Evolutionary conservation across 2,888 invertebrate species (phyloP), one percentile per base, ranked within the genome.

Genomic region (Drosophila anceps): DNA sequence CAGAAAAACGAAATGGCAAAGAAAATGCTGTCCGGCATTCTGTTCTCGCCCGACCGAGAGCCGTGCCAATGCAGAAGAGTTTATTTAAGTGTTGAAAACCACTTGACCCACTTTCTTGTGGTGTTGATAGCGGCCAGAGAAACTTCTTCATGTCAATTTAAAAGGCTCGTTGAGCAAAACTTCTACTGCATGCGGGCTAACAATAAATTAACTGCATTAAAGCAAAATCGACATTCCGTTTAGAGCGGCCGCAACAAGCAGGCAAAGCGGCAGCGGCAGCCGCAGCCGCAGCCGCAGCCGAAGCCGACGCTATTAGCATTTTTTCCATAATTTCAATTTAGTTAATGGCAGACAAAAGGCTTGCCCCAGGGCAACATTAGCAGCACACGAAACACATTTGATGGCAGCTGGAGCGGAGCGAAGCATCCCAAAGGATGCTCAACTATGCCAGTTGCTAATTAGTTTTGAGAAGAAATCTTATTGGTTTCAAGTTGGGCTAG

Each of bases 81-180:
- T 80, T 76, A 82, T 72, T 79, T 76, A 84, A 87, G 86, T 85
- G 86, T 81, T 79, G 81, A 82, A 90, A 90, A 89, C 84, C 80
- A 90, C 91, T 90, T 90, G 91, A 90, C 89, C 90, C 78, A 90
- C 77, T 82, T 83, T 58, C 46, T 33, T 46, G 70, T 67, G 68
- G 70, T 84, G 85, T 73, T 79, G 85, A 88, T 79, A 69, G 69
- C 82, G 66, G 75, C 62, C 66, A 53, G 64, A 43, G 51, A 59
- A 79, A 70, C 33, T 66, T 67, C 86, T 51, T 75, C 71, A 60
- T 68, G 62, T 76, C 76, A 55, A 69, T 81, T 83, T 51, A 44
- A 66, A 54, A 51, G 59, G 31, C 29, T 18, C 53, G 43, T 20
- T 59, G 69, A 39, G 58, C 31, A 33, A 33, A 50, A 50, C 10